phyloP scores from a whole-genome alignment of 2,113 vertebrate genomes.

The Ceratotherium simum region DNA sequence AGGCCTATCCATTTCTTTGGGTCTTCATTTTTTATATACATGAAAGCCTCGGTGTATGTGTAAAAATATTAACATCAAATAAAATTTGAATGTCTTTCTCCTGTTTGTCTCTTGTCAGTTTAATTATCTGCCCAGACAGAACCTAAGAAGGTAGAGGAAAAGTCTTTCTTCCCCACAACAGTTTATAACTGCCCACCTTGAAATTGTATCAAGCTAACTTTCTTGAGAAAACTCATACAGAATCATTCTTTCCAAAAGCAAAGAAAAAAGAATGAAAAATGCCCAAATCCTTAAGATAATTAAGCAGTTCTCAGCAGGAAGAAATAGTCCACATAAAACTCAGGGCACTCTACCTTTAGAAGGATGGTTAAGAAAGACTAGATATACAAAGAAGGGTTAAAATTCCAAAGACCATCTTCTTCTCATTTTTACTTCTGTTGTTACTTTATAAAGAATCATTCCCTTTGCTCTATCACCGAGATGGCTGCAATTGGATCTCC shows the following conservation, averaged over 20 bases:
- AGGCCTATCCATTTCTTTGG: background rate
- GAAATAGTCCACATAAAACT: background rate
- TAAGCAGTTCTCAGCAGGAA: background rate
- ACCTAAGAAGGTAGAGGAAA: background rate
- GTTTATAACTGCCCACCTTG: background rate
- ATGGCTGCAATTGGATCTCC: background rate
- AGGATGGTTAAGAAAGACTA: background rate
- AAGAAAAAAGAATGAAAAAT: background rate
- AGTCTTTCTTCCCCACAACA: background rate
- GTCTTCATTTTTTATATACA: background rate
- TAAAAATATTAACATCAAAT: background rate
- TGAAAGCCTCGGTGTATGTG: background rate
- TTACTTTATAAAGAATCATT: background rate
- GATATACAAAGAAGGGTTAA: background rate
- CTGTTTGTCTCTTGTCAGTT: background rate
- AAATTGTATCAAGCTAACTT: background rate
- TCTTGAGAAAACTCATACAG: background rate
- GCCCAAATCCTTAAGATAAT: background rate
- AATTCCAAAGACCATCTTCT: background rate
- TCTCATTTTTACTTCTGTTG: background rate
- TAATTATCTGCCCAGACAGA: background rate
- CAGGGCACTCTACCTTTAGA: background rate
- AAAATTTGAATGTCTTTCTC: background rate
- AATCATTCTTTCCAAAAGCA: slow-evolving; percentile 2
- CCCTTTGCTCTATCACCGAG: background rate